Percentiles rank a stretch among this genome's conserved stretches.
Conservation (phyloP, 2,113 vertebrate genomes). For the Sclerurus mexicanus region DNA sequence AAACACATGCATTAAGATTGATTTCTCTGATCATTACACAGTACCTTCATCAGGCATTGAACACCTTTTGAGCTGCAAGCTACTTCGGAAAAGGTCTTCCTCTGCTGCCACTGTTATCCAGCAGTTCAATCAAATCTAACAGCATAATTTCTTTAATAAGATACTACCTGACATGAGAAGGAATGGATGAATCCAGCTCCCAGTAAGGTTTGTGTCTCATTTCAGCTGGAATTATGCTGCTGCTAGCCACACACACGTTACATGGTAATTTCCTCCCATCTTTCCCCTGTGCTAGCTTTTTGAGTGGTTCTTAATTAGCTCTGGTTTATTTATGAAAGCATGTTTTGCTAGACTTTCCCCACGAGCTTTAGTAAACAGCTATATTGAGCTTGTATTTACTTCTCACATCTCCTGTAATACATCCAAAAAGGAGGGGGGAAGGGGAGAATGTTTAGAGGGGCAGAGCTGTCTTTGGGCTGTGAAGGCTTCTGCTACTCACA, state of each 20-base stretch:
- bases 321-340: slow-evolving; percentile 51
- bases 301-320: slow-evolving; percentile 54
- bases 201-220: background rate
- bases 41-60: background rate
- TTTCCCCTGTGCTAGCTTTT: slow-evolving; percentile 20
- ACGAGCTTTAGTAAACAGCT: slow-evolving; percentile 17
- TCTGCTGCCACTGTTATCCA: background rate
- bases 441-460: background rate
- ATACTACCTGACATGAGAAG: background rate
- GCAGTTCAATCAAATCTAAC: background rate
- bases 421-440: background rate
- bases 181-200: background rate
- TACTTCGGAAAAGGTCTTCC: background rate
- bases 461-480: background rate
- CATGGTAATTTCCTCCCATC: slow-evolving; percentile 6
- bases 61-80: background rate
- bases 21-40: background rate
- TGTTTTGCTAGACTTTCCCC: slow-evolving; percentile 41
- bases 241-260: background rate
- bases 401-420: background rate
- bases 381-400: slow-evolving; percentile 7
- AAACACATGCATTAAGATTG: background rate
- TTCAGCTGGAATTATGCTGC: background rate
- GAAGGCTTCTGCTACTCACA: background rate
- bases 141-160: background rate